Base-by-base conservation (phyloP, 2,113 vertebrate species). In the Bos indicus region DNA sequence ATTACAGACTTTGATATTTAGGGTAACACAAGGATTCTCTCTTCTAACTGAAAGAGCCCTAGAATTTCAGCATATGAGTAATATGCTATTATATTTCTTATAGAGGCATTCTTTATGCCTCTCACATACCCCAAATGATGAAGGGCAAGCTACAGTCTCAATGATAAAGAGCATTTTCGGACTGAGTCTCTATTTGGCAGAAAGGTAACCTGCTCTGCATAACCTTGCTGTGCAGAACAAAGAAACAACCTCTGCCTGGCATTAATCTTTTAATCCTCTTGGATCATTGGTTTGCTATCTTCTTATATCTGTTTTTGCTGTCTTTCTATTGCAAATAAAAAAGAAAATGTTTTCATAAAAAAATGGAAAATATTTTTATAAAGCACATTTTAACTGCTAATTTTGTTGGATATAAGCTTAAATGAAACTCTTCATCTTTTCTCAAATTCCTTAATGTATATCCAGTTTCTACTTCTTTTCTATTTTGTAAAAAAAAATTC, bases 181-280 rank as follows among this genome's bases (percentile, higher is more conserved):
- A 93, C 88, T 81, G 67, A 67, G 40, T 40, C 46, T 92, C 51
- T 96, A 21, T 92, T 77, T 71, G 91, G 43, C 60, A 89, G 25
- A 83, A 96, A 95, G 36, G 43, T 56, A 12, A 30, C 10, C 60
- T 21, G 16, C 60, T 88, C 85, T 88, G 33, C 40, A 85, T 54
- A 96, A 87, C 48, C 40, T 71, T 1, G 52, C 4, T 60, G 4
- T 51, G 19, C 15, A 86, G 19, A 78, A 25, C 43, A 43, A 64
- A 95, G 16, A 94, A 59, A 5, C 36, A 60, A 30, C 23, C n/a
- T 26, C 25, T 60, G 10, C 86, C 62, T 33, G 16, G 51, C 0
- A 2, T 46, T 90, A 93, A 97, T 90, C 94, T 94, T 92, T 97
- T 95, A 96, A 96, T 87, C 88, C 78, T 88, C 81, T 95, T 91